These are phyloP conservation scores for Merluccius polli DNA, from an alignment of 2,797 vertebrate species.

Conservation along the genomic window DNA sequence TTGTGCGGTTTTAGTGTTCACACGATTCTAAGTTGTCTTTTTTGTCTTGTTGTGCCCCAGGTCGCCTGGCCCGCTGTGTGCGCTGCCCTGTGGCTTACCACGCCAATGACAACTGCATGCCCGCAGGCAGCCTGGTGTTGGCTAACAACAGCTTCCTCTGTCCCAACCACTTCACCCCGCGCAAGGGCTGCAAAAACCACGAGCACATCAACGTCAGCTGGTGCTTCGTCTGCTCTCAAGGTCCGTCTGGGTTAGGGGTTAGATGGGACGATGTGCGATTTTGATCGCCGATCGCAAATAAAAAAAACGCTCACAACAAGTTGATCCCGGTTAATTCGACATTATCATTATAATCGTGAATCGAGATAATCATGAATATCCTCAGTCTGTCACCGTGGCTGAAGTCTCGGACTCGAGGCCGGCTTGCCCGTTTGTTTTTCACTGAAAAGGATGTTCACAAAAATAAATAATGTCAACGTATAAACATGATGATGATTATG, in stretches of 20 bases:
- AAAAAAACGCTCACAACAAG: too few species aligned
- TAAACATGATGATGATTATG: not conserved
- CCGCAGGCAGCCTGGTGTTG: constrained; percentile 90
- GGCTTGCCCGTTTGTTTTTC: too few species aligned
- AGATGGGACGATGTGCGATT: too few species aligned
- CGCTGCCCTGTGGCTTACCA: constrained; percentile 97
- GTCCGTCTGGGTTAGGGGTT: constrained; percentile 70
- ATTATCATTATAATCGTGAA: too few species aligned
- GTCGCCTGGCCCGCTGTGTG: constrained; percentile 93
- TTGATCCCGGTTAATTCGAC: too few species aligned
- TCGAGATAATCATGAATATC: too few species aligned
- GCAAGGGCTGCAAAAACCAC: constrained; percentile 94
- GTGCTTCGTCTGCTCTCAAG: constrained; percentile 99
- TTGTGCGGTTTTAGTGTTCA: too few species aligned
- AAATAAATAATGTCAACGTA: too few species aligned
- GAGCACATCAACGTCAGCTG: constrained; percentile 99
- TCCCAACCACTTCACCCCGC: constrained; percentile 93
- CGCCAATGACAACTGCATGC: constrained; percentile 93
- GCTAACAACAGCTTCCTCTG: constrained; percentile 98
- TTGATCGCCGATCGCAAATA: too few species aligned
- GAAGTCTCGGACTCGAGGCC: too few species aligned
- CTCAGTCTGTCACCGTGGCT: too few species aligned
- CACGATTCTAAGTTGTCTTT: not conserved
- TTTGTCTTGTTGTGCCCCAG: constrained; percentile 54
- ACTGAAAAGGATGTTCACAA: too few species aligned